phyloP scores from a whole-genome alignment of 2,888 invertebrate genomes.

The Pinctada fucata region DNA sequence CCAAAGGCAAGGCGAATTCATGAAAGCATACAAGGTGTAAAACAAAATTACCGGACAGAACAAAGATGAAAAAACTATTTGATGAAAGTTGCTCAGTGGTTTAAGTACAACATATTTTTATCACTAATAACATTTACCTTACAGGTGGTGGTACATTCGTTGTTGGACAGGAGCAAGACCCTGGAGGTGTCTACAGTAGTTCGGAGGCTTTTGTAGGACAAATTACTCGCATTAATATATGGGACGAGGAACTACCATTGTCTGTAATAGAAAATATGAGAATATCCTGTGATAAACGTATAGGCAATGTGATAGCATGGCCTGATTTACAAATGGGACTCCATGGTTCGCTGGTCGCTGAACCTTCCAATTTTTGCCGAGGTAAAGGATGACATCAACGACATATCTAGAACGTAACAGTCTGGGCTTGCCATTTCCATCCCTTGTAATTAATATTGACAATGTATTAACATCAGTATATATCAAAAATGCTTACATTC shows the following conservation, averaged over 20 bases:
- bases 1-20: too few species aligned
- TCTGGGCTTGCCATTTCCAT: not conserved
- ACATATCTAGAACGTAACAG: not conserved
- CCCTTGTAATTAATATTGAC: not conserved
- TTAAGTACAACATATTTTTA: too few species aligned
- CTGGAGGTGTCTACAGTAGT: conserved; percentile 82
- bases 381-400: conserved; percentile 60
- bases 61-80: too few species aligned
- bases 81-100: too few species aligned
- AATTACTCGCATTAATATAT: conserved; percentile 82
- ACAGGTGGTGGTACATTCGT: conserved; percentile 80
- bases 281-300: conserved; percentile 76
- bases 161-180: conserved; percentile 85
- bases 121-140: not conserved
- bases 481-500: too few species aligned
- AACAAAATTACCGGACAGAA: too few species aligned
- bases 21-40: too few species aligned
- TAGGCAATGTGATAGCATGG: conserved; percentile 82
- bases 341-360: conserved; percentile 80
- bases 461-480: too few species aligned
- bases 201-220: conserved; percentile 84
- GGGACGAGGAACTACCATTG: conserved; percentile 79
- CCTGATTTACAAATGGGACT: conserved; percentile 80
- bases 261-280: conserved; percentile 76
- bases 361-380: conserved; percentile 81